Conservation (phyloP, 2,113 vertebrate genomes). For the Columbina picui region DNA sequence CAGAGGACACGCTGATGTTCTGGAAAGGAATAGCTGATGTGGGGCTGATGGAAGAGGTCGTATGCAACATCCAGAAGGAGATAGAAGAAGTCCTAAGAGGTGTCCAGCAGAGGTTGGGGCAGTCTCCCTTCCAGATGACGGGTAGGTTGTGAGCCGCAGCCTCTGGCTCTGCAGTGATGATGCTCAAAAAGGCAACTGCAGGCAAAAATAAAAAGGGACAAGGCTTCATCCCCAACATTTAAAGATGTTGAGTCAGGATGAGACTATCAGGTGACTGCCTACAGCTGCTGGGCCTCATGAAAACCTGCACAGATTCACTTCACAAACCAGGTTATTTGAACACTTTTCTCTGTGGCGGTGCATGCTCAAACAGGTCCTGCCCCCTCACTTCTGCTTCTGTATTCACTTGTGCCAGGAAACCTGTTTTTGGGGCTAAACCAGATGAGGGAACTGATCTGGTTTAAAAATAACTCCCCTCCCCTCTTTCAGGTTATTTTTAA, state of each 20-base stretch:
- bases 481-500: slow-evolving; percentile 20
- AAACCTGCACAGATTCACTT: not conserved
- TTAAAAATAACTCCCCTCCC: slow-evolving; percentile 26
- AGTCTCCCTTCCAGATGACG: slow-evolving; percentile 84
- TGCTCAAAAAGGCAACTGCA: not conserved
- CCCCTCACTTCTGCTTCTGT: not conserved
- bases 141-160: slow-evolving; percentile 75
- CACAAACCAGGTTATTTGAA: not conserved
- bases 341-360: not conserved
- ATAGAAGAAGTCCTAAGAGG: slow-evolving; percentile 86
- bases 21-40: slow-evolving; percentile 92
- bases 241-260: not conserved
- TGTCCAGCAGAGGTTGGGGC: slow-evolving; percentile 84
- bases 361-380: not conserved
- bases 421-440: not conserved
- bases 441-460: not conserved
- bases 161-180: not conserved
- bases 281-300: not conserved
- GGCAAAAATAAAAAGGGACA: not conserved
- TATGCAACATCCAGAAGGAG: slow-evolving; percentile 91
- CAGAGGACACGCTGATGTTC: slow-evolving; percentile 89
- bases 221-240: not conserved
- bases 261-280: not conserved
- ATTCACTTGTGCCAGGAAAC: not conserved
- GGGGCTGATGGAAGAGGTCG: slow-evolving; percentile 91